phyloP scores from a whole-genome alignment of 2,888 invertebrate species.

The Pandemis corylana region DNA sequence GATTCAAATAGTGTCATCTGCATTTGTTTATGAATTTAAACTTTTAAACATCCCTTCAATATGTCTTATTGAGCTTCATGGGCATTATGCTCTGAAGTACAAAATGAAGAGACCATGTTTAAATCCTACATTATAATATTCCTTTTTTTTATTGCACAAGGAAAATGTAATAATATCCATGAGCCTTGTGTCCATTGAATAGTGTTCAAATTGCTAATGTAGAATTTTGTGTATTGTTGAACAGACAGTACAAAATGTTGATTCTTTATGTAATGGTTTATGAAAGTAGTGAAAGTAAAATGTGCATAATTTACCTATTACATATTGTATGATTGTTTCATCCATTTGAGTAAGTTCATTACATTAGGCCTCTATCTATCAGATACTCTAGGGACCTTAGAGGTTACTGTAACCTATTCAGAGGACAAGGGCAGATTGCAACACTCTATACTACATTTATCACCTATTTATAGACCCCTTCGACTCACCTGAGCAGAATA shows the following conservation, averaged over 20 bases:
- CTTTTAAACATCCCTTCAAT: no score
- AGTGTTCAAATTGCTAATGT: background rate
- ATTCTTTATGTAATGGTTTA: background rate
- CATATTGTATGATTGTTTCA: background rate
- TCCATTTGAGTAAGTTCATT: background rate
- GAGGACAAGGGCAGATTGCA: background rate
- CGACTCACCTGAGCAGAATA: conserved; percentile 89
- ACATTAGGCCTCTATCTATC: background rate
- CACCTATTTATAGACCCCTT: conserved; percentile 25
- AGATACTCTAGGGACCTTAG: conserved; percentile 1
- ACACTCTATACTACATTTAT: conserved; percentile 28
- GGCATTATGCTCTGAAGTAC: no score
- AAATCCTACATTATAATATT: no score
- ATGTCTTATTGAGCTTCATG: no score
- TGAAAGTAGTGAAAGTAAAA: conserved; percentile 1
- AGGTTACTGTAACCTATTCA: conserved; percentile 7
- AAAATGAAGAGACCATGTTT: no score
- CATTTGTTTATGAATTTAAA: no score
- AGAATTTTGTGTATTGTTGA: background rate
- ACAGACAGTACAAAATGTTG: background rate
- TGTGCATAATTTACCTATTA: background rate
- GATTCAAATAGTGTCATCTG: no score
- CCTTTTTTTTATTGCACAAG: no score
- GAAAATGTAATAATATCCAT: no score
- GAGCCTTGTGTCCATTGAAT: background rate